Base-by-base conservation (phyloP, 92 coral and sea anemone genomes). In the Palythoa grandiflora region DNA sequence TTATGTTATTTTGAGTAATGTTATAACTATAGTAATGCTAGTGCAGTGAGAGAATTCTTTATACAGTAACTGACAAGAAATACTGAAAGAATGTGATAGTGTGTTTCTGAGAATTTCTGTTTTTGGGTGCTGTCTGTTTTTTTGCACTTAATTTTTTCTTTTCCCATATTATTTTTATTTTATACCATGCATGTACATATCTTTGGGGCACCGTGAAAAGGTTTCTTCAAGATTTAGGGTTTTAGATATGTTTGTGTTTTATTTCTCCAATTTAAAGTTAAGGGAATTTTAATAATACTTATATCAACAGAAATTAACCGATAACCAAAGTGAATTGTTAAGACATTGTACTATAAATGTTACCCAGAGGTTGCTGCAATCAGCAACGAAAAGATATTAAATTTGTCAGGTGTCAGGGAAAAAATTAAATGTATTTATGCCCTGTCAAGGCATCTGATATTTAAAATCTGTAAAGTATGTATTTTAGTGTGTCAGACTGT, bases 391-490 rank as follows among this genome's bases (percentile, higher is more conserved):
- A 81, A 81, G 73, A 61, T 81, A 81, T 81, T 81, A 81, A 81
- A 81, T 66, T 81, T 81, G 86, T 81, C 86, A 81, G 86, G 86
- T 81, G 86, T 65, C 73, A 48, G 86, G 75, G 47, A 39, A 53
- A 48, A 66, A 61, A 81, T 81, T 81, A 65, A 47, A 60, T 81
- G 74, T 81, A 81, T 81, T 81, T 81, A 81, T 65, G 65, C 86
- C 86, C 86, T 40, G 75, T 47, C 6, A 68, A 81, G 75, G 66
- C 86, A 81, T 81, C 86, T 81, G 86, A 81, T 81, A 81, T 81
- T 81, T 81, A 81, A 81, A 81, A 81, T 81, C 75, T 81, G 86
- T 81, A 81, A 81, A 81, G 61, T 81, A 81, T 81, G 86, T 81
- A 81, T 81, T 81, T 81, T 81, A 81, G 86, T 51, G 75, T 81